Evolutionary conservation across 64 coral and sea anemone genomes (phyloP), one percentile per base, ranked within the genome.

Genomic region (Montipora capricornis): DNA sequence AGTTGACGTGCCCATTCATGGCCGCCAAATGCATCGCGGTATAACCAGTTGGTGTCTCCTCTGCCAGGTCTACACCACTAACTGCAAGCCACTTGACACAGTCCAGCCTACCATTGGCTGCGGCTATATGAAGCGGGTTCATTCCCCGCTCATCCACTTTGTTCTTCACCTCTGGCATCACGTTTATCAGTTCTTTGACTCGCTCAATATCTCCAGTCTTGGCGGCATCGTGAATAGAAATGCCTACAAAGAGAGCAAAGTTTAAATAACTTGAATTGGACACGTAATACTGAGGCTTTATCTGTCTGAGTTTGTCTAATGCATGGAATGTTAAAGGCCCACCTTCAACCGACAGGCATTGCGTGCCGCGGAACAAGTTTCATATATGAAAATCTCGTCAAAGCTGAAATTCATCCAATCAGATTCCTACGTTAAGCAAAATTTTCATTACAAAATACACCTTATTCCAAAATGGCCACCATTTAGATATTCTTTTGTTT

Each of bases 1-100:
- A 99, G 86, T 92, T 96, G 84, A 99, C 98, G 94, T 99, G 98
- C 79, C 98, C 98, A 96, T 96, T 96, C 98, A 99, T 99, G 49
- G 98, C 98, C 16, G 98, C 89, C 22, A 99, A 90, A 82, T 99
- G 98, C 92, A 99, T 96, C 37, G 95, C 89, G 51, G 98, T 96
- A 80, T 99, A 99, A 46, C 98, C 98, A 26, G 98, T 99, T 5
- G 98, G 98, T 15, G 98, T 99, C 75, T 99, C 98, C 16, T 96
- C 88, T 24, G 84, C 95, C 79, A 99, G 80, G 76, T 96, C 95
- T 55, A 96, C 89, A 80, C 92, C 98, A 89, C 89, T 96, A 84
- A 95, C 92, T 16, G 98, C 92, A 78, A 99, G 53, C 95, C 95
- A 96, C 74, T 96, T 96, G 17, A 99, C 95, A 75, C 98, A 99